A percentile compares a stretch with the other conserved stretches of the same genome.
These are phyloP conservation scores for Aporophyla nigra DNA, from an alignment of 2,888 invertebrate genomes.

Conservation along the genomic window DNA sequence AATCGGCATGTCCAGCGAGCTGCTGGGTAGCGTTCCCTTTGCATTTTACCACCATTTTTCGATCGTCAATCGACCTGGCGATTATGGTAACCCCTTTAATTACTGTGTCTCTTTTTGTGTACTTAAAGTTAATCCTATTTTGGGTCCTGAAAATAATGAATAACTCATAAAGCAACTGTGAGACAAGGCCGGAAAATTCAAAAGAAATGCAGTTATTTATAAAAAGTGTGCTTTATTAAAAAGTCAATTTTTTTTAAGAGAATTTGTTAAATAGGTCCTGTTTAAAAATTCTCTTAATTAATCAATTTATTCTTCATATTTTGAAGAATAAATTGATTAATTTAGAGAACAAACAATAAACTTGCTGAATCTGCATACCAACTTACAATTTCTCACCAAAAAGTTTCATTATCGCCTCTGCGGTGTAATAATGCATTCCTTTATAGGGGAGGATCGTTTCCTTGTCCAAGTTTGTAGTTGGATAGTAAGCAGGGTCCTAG, in stretches of 20 bases:
- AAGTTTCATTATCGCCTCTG: slow-evolving; percentile 47
- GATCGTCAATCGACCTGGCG: too few relatives aligned
- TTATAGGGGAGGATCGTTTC: slow-evolving; percentile 64
- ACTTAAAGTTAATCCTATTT: neutral
- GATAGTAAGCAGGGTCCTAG: slow-evolving; percentile 71
- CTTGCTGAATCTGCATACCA: slow-evolving; percentile 9
- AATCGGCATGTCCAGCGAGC: too few relatives aligned
- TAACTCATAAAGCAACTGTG: neutral
- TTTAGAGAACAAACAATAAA: too few relatives aligned
- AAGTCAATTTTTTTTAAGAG: neutral
- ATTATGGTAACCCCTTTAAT: too few relatives aligned
- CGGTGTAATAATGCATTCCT: slow-evolving; percentile 68
- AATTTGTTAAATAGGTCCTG: neutral
- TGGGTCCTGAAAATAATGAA: neutral
- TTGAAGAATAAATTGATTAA: too few relatives aligned
- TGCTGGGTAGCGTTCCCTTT: too few relatives aligned
- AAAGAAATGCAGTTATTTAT: neutral
- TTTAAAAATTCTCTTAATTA: neutral
- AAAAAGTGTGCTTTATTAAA: neutral
- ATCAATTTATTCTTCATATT: neutral
- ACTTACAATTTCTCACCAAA: slow-evolving; percentile 13
- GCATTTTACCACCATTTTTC: too few relatives aligned
- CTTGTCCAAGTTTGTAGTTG: slow-evolving; percentile 69
- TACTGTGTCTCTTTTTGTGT: neutral
- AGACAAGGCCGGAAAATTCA: neutral